Conservation (phyloP, 2,797 vertebrate species). For the Mionectes olivaceus region DNA sequence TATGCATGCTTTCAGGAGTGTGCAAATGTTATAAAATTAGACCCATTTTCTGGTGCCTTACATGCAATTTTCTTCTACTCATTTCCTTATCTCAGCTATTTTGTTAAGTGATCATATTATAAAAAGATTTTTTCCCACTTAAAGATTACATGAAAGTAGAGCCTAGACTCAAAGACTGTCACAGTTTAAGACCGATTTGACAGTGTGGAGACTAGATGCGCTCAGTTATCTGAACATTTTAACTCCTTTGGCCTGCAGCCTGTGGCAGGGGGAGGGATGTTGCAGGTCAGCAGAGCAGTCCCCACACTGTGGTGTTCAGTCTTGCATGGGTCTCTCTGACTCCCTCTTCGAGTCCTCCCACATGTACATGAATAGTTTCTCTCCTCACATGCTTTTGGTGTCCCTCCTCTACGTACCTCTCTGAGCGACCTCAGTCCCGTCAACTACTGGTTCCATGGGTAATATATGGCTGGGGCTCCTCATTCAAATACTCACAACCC, state of each 20-base stretch:
- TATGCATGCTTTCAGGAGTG: background rate
- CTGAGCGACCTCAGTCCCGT: rapidly evolving
- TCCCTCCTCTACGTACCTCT: rapidly evolving
- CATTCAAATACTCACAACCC: rapidly evolving
- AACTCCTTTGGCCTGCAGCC: background rate
- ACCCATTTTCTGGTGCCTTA: background rate
- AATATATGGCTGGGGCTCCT: background rate
- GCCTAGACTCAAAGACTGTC: background rate
- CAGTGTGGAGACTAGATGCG: background rate
- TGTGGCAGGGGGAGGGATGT: rapidly evolving
- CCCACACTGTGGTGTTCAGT: rapidly evolving
- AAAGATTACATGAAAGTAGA: background rate
- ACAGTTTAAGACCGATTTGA: background rate
- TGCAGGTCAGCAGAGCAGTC: background rate
- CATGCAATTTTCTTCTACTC: background rate
- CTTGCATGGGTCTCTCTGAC: background rate
- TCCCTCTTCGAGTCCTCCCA: background rate
- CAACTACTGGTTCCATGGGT: rapidly evolving
- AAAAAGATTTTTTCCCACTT: background rate
- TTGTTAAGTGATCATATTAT: background rate
- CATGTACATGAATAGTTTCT: background rate
- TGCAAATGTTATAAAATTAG: conserved; percentile 23
- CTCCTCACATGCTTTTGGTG: rapidly evolving
- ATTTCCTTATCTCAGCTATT: background rate
- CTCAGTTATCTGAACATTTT: background rate